Evolutionary conservation across 2,797 vertebrate species (phyloP), one percentile per base, ranked within the genome.

Genomic region (Sardinella longiceps): DNA sequence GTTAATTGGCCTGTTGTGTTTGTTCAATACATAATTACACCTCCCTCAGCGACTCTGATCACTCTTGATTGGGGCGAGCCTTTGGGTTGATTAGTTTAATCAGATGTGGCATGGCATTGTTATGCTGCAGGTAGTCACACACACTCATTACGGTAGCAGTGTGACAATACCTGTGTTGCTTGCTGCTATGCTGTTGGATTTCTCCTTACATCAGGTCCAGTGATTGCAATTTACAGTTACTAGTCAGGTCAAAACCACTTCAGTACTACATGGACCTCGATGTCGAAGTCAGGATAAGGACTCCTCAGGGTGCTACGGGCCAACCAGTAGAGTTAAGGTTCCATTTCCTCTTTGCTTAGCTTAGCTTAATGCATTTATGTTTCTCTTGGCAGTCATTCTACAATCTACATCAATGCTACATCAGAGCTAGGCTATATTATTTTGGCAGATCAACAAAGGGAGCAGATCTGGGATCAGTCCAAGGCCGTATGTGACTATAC

Each of bases 1-100:
- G 83, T 83, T 88, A 88, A 86, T 88, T 85, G 84, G 66, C 50
- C 43, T 20, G 23, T 82, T 50, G 12, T 86, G 77, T 86, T 85
- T 80, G 50, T 66, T 6, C 70, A 77, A 77, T 77, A 43, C 70
- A 77, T 77, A 77, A 77, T 77, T 77, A 77, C 70, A 77, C 70
- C 70, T 77, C 70, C 70, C 70, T 77, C 37, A 23, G 70, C 37
- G 70, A 43, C 70, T 77, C 5, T 37, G 37, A 77, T 77, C 70
- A 33, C 70, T 77, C 70, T 77, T 77, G 70, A 77, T 77, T 77
- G 70, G 37, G 15, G 33, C 70, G 70, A 77, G 70, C 37, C 70
- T 77, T 39, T 39, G 70, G 5, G 37, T 77, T 77, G 70, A 77
- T 77, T 77, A 43, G 70, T 77, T 77, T 77, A 77, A 77, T 43